Percentiles rank a stretch among this genome's conserved stretches.
Conservation (phyloP, 2,113 vertebrate genomes). For the Leucosticte australis region DNA sequence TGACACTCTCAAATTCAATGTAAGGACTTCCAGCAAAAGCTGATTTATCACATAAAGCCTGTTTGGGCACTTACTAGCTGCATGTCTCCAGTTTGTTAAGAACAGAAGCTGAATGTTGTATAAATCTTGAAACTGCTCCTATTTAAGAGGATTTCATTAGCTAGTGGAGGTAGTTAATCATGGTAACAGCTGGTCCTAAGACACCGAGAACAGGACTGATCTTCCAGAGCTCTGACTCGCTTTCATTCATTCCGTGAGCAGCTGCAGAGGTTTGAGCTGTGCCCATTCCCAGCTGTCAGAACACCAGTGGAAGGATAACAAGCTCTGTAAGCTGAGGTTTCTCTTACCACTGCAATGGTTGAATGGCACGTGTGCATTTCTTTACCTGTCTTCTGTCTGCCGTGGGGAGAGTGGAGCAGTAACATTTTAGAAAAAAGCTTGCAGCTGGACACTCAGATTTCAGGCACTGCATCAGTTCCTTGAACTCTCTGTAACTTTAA, state of each 20-base stretch:
- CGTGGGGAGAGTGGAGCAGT: neutral
- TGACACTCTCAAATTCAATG: neutral
- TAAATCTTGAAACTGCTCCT: neutral
- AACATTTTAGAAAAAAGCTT: neutral
- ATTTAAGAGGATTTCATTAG: slow-evolving; percentile 24
- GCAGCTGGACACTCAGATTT: neutral
- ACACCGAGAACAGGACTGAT: neutral
- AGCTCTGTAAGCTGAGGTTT: neutral
- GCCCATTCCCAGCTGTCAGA: neutral
- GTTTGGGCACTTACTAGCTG: neutral
- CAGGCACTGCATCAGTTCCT: neutral
- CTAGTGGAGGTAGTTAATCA: slow-evolving; percentile 1
- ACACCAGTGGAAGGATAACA: neutral
- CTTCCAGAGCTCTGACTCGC: neutral
- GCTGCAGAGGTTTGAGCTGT: neutral
- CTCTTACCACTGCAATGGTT: neutral
- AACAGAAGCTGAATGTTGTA: neutral
- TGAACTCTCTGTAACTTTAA: neutral
- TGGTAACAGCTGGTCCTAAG: neutral
- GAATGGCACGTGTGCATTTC: neutral
- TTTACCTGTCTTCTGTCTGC: neutral
- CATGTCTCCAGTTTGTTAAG: neutral
- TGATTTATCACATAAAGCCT: neutral
- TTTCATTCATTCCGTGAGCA: neutral
- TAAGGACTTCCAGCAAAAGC: neutral